A percentile compares a stretch with the other conserved stretches of the same genome.
Evolutionary conservation across 2,797 vertebrate species (phyloP).

Genomic region (Ptychadena robeensis): DNA sequence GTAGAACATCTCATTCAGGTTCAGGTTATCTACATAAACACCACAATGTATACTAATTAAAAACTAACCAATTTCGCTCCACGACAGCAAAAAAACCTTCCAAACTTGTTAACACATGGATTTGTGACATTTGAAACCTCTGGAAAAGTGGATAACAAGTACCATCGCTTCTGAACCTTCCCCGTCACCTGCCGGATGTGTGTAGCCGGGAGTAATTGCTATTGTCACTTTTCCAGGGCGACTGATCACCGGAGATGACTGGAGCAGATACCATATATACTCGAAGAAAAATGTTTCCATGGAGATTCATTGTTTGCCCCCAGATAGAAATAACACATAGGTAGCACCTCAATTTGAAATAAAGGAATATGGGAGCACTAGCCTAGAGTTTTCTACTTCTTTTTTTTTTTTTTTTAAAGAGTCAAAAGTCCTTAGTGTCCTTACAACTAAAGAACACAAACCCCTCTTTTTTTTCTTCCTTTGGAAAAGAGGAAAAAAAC

Average conservation of each 20-base stretch:
- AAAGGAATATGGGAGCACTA: slow-evolving; percentile 23
- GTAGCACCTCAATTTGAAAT: slow-evolving; percentile 31
- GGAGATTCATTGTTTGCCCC: slow-evolving; percentile 51
- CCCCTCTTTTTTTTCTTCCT: background rate
- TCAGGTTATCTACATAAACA: too few relatives aligned
- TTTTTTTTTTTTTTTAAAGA: background rate
- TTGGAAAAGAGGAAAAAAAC: background rate
- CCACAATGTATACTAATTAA: too few relatives aligned
- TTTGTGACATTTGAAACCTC: background rate
- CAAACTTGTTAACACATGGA: background rate
- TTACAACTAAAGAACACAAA: slow-evolving; percentile 6
- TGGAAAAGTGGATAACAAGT: background rate
- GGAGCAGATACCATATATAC: slow-evolving; percentile 14
- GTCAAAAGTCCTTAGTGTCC: slow-evolving; percentile 15
- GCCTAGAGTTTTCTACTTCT: slow-evolving; percentile 1
- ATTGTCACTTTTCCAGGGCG: slow-evolving; percentile 12
- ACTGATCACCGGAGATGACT: slow-evolving; percentile 32
- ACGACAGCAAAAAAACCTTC: background rate
- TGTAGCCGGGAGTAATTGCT: slow-evolving; percentile 40
- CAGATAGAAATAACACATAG: slow-evolving; percentile 39
- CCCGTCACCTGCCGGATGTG: background rate
- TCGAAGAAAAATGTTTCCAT: slow-evolving; percentile 44
- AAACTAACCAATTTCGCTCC: background rate
- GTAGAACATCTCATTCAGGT: too few relatives aligned
- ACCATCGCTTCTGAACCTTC: background rate